Base-by-base conservation (phyloP, 2,113 vertebrate genomes). In the Megaceryle maxima region DNA sequence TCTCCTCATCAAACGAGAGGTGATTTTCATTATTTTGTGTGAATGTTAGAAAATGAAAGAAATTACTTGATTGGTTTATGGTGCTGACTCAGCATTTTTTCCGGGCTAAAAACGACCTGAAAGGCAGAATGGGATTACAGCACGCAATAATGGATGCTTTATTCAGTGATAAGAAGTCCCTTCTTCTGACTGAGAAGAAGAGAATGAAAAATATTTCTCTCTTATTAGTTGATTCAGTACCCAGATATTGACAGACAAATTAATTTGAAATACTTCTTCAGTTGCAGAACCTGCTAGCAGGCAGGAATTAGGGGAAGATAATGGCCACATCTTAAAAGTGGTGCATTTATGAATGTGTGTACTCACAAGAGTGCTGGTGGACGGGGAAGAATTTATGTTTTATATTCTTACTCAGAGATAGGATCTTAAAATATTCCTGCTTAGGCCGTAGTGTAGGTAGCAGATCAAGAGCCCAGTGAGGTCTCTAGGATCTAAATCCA, bases 11-110 rank as follows among this genome's bases (percentile, higher is more conserved):
- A 92, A 91, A 92, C 67, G 77, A 90, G 88, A 93, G 95, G 92
- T 96, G 88, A 96, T 97, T 90, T 97, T 96, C 96, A 94, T 96
- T 96, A 94, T 97, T 98, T 95, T 92, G 94, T 94, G 96, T 96
- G 89, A 97, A 96, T 97, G 88, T 96, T 94, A 91, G 95, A 96
- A 97, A 97, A 96, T 97, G 95, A 92, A 94, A 97, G 88, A 96
- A 95, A 96, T 94, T 95, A 94, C 96, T 96, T 96, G 92, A 96
- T 96, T 91, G 90, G 96, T 96, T 97, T 95, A 84, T 84, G 76
- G 75, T 96, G 94, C 97, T 97, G 91, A 95, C 80, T 96, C 94
- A 96, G 96, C 95, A 68, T 96, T 97, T 96, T 97, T 94, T 94
- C 81, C 60, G 68, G 75, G 81, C 95, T 89, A 84, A 94, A 94